These are phyloP conservation scores for Clostera curtula DNA, from an alignment of 2,888 invertebrate species.

Conservation along the genomic window DNA sequence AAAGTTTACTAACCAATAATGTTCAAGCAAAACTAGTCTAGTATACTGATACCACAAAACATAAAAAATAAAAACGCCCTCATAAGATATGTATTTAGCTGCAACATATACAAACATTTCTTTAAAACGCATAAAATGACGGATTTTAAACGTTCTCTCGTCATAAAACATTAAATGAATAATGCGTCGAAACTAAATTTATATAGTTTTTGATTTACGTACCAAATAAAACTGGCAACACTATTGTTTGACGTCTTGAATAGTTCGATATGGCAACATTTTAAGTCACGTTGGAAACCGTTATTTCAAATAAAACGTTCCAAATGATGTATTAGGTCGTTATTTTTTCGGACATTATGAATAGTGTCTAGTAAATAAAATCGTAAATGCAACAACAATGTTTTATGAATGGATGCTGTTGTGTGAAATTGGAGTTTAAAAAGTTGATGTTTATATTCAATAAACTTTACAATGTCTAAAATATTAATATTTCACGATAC, in stretches of 20 bases:
- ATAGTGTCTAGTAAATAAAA: constrained; percentile 17
- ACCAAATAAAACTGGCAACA: constrained; percentile 50
- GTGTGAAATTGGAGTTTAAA: constrained; percentile 22
- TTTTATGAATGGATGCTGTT: constrained; percentile 19
- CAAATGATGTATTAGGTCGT: constrained; percentile 37
- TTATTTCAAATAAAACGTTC: constrained; percentile 47
- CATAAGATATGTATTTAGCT: not conserved
- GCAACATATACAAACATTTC: constrained; percentile 7
- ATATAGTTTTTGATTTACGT: constrained; percentile 56
- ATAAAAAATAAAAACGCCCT: no score
- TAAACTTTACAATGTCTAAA: not conserved
- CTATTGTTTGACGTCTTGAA: constrained; percentile 56
- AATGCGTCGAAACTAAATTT: constrained; percentile 41
- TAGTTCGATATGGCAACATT: constrained; percentile 63
- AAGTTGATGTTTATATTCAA: constrained; percentile 14
- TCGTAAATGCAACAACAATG: constrained; percentile 24
- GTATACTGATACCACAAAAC: no score
- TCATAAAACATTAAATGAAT: constrained; percentile 38
- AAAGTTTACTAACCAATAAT: no score
- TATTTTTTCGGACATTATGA: constrained; percentile 18
- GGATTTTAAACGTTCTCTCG: constrained; percentile 34
- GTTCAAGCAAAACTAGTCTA: no score
- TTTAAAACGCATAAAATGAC: constrained; percentile 16
- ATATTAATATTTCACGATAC: not conserved
- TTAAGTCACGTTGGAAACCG: constrained; percentile 56